Percentiles rank a stretch among this genome's conserved stretches.
phyloP scores from a whole-genome alignment of 2,888 invertebrate genomes.

The Drosophila putrida region DNA sequence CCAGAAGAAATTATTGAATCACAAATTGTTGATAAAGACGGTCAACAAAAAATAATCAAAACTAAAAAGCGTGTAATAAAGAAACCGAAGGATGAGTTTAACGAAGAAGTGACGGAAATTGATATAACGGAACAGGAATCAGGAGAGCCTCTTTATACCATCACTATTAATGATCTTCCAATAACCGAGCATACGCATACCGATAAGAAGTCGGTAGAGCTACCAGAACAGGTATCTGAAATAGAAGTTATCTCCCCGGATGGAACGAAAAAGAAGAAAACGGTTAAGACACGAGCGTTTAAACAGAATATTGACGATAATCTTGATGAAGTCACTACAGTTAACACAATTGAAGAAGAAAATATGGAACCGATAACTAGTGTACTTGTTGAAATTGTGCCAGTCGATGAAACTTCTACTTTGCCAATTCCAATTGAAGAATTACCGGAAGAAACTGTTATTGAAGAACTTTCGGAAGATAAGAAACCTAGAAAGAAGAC shows the following conservation, averaged over 20 bases:
- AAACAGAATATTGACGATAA: slow-evolving; percentile 83
- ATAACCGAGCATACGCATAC: slow-evolving; percentile 41
- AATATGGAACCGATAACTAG: slow-evolving; percentile 79
- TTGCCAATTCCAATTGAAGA: slow-evolving; percentile 81
- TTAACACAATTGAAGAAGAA: slow-evolving; percentile 83
- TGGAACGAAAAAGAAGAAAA: slow-evolving; percentile 82
- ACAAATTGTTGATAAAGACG: slow-evolving; percentile 73
- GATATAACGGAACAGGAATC: slow-evolving; percentile 85
- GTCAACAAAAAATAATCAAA: slow-evolving; percentile 79
- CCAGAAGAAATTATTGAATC: slow-evolving; percentile 80
- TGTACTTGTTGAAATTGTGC: slow-evolving; percentile 77
- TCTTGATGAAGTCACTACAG: slow-evolving; percentile 85
- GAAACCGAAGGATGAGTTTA: slow-evolving; percentile 85
- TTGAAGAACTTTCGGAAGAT: slow-evolving; percentile 81
- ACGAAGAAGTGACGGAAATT: slow-evolving; percentile 86
- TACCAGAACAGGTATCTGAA: slow-evolving; percentile 83
- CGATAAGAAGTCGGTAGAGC: slow-evolving; percentile 70
- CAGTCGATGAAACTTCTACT: slow-evolving; percentile 74
- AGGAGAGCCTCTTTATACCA: slow-evolving; percentile 81
- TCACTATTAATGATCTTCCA: slow-evolving; percentile 77
- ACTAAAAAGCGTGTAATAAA: slow-evolving; percentile 85
- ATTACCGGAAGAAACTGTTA: slow-evolving; percentile 82
- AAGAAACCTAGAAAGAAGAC: slow-evolving; percentile 83
- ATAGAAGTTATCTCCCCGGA: slow-evolving; percentile 79
- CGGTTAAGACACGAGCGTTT: slow-evolving; percentile 82